phyloP scores from a whole-genome alignment of 64 coral and sea anemone species.

The Montipora sp. region DNA sequence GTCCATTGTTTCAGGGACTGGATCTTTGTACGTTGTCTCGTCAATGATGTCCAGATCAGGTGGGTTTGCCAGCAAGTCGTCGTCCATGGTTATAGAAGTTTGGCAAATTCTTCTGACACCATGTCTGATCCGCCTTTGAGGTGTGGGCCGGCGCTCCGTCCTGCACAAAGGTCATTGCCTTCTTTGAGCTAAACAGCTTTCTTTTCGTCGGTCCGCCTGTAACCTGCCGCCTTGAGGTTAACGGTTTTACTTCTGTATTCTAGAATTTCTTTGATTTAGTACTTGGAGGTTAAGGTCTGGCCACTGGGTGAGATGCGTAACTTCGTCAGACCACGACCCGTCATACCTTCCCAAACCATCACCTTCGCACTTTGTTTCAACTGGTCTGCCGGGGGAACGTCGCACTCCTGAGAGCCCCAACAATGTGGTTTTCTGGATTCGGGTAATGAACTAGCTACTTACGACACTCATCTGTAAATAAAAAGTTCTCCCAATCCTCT shows the following conservation, averaged over 20 bases:
- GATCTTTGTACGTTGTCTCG: neutral
- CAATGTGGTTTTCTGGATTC: neutral
- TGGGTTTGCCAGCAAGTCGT: neutral
- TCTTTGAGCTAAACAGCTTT: no score
- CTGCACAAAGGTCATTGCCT: no score
- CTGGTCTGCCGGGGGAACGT: neutral
- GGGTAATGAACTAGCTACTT: neutral
- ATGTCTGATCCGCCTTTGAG: no score
- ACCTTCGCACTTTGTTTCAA: neutral
- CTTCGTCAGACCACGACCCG: neutral
- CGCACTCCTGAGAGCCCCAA: neutral
- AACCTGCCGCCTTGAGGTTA: neutral
- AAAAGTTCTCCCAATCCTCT: neutral
- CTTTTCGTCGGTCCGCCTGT: neutral
- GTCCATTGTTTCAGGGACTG: neutral
- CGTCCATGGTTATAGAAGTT: neutral
- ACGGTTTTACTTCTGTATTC: neutral
- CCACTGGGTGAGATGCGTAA: neutral
- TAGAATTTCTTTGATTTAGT: neutral
- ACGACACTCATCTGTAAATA: neutral
- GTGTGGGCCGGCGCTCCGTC: no score
- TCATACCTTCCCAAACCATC: no score
- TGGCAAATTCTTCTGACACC: neutral
- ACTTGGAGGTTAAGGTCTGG: neutral
- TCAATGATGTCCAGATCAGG: neutral